Evolutionary conservation across 1,140 invertebrate species (phyloP).

Genomic region (Ceratina australensis): DNA sequence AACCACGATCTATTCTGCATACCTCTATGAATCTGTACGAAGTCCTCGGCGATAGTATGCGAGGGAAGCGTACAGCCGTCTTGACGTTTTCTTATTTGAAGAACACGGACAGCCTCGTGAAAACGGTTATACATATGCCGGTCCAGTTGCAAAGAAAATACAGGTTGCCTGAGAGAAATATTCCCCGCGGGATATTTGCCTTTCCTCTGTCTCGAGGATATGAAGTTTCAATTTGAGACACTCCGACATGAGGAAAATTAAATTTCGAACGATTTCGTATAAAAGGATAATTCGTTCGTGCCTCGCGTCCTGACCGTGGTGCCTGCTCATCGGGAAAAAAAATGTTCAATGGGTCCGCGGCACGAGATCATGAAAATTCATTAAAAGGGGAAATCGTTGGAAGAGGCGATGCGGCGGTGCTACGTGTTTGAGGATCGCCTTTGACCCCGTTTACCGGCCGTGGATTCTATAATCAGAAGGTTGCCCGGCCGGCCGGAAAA

Average conservation of each 20-base stretch:
- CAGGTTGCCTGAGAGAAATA: background rate
- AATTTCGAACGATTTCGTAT: background rate
- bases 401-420: conserved; percentile 10
- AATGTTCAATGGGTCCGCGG: background rate
- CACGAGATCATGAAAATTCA: conserved; percentile 21
- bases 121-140: conserved; percentile 5
- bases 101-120: background rate
- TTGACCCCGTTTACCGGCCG: conserved; percentile 24
- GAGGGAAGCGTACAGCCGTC: too few species aligned
- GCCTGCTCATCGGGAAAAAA: too few species aligned
- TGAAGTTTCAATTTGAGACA: too few species aligned
- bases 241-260: too few species aligned
- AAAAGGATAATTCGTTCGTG: background rate
- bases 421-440: conserved; percentile 1
- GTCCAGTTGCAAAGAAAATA: conserved; percentile 10
- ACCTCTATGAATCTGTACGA: conserved; percentile 5
- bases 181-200: background rate
- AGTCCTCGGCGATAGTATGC: background rate
- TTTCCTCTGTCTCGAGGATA: too few species aligned
- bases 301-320: too few species aligned
- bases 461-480: conserved; percentile 30
- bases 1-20: conserved; percentile 3
- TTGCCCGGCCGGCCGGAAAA: conserved; percentile 25
- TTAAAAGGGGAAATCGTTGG: conserved; percentile 5
- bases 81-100: background rate